Conservation (phyloP, 2,113 vertebrate species). For the Glaucidium brasilianum region DNA sequence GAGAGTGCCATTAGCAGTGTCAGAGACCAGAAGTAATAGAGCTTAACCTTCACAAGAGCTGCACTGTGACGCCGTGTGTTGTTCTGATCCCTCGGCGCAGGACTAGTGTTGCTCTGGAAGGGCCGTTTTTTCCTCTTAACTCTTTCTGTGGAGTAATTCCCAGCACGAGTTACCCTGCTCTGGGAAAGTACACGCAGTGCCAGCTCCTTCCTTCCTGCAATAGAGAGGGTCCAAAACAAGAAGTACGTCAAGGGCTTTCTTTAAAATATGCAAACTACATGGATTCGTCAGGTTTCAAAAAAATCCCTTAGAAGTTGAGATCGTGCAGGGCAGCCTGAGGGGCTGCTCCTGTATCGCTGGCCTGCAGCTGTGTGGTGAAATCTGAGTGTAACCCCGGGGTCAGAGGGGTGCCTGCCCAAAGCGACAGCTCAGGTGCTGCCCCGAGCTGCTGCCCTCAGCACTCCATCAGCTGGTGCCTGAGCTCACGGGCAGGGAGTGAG, state of each 20-base stretch:
- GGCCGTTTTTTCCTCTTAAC: neutral
- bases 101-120: accelerated
- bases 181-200: neutral
- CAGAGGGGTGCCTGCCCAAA: no score
- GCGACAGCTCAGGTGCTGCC: neutral
- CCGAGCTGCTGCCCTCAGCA: neutral
- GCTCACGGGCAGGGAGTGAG: neutral
- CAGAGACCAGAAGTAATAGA: slow-evolving; percentile 48
- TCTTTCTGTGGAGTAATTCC: neutral
- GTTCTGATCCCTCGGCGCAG: neutral
- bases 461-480: neutral
- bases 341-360: accelerated
- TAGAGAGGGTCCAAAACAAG: neutral
- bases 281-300: neutral
- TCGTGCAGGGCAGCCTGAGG: neutral
- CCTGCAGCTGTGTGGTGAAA: neutral
- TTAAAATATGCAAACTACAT: neutral
- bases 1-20: slow-evolving; percentile 39
- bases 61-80: neutral
- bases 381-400: accelerated
- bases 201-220: neutral
- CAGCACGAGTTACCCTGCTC: neutral
- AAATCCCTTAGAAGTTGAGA: neutral
- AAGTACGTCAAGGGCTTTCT: neutral
- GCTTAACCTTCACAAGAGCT: slow-evolving; percentile 23